Conservation (phyloP, 2,113 vertebrate genomes). For the chimpanzee (Pan troglodytes) region NHGRI_mPanTro3-v2.1_pri NC_072412.2:78433501-78434000, state of each 20-base stretch:
- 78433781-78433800: neutral
- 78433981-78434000: neutral
- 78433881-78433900: neutral
- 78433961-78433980: neutral
- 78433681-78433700: neutral
- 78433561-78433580: neutral
- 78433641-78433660: neutral
- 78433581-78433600: neutral
- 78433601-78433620: neutral
- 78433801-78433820: neutral
- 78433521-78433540: neutral
- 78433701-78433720: neutral
- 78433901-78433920: neutral
- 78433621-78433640: neutral
- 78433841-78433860: neutral
- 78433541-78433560: neutral
- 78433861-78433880: neutral
- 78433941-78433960: constrained; percentile 12
- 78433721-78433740: neutral
- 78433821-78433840: neutral
- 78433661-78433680: neutral
- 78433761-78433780: neutral
- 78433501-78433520: neutral
- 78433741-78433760: neutral
- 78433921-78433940: neutral